Evolutionary conservation across 2,888 invertebrate species (phyloP), one percentile per base, ranked within the genome.

Genomic region (Pogonocherus hispidulus): DNA sequence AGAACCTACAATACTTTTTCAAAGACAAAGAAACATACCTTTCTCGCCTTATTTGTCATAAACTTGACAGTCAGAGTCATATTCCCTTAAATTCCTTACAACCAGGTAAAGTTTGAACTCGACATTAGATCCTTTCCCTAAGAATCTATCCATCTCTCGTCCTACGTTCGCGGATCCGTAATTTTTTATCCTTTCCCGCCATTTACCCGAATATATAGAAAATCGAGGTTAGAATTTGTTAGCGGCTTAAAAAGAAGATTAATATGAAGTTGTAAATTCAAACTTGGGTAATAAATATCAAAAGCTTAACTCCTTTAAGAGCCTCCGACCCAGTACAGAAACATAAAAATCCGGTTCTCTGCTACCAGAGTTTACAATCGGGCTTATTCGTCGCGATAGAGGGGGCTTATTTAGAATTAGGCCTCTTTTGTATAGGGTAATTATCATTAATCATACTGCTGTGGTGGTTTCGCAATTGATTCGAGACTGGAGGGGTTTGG

Each of bases 211-310:
- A n/a, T n/a, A n/a, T n/a, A n/a, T 3, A 5, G 14, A 41, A 41
- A 14, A 41, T 3, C 41, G 41, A 41, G 41, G 41, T 41, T 16
- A 14, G 41, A 14, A 41, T 41, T 41, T 41, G 41, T 16, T n/a
- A 16, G 41, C 41, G 14, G 41, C 41, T 41, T 16, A 16, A 41
- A 41, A n/a, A n/a, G 41, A 41, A 41, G 41, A 41, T 41, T 41
- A 41, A 41, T 41, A 41, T 41, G 14, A 41, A 41, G 41, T 41
- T 41, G 41, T 41, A 41, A 41, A 41, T 41, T 41, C 41, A 41
- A 41, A 41, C 41, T 41, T 41, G 41, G 41, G 41, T 14, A 41
- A 41, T 41, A 41, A 41, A 41, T 41, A 41, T 41, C 41, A 14
- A 16, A 41, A 16, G 14, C 16, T 41, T 41, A 41, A 14, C 41